Percentiles rank a stretch among this genome's conserved stretches.
These are phyloP conservation scores for Lepidothrix coronata DNA, from an alignment of 2,113 vertebrate species.

Conservation along the genomic window DNA sequence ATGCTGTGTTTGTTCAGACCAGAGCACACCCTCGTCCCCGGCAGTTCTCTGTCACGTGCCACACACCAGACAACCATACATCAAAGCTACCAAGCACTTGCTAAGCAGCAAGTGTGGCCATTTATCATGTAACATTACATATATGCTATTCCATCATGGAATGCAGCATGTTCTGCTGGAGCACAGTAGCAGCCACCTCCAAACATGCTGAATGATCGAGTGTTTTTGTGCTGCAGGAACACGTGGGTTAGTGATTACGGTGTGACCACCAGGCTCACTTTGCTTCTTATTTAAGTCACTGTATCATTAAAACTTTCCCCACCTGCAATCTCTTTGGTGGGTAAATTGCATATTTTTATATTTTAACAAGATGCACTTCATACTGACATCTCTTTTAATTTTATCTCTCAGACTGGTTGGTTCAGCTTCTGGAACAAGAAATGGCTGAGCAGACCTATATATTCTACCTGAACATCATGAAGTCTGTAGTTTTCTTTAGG, in stretches of 20 bases:
- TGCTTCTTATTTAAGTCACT: neutral
- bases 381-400: neutral
- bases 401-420: neutral
- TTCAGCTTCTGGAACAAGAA: neutral
- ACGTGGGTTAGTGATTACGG: neutral
- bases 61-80: neutral
- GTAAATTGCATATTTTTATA: neutral
- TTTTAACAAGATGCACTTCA: neutral
- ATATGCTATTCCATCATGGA: neutral
- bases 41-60: neutral
- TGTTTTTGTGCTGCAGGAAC: neutral
- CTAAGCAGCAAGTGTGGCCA: neutral
- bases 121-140: neutral
- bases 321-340: neutral
- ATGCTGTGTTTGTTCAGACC: neutral
- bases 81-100: neutral
- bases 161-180: neutral
- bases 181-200: neutral
- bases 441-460: neutral
- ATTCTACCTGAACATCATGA: neutral
- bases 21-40: neutral
- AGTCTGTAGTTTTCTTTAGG: constrained; percentile 29
- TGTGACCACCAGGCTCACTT: neutral
- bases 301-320: neutral
- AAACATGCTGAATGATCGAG: neutral